These are phyloP conservation scores for Andricus curvator DNA, from an alignment of 2,888 invertebrate genomes.

Conservation along the genomic window DNA sequence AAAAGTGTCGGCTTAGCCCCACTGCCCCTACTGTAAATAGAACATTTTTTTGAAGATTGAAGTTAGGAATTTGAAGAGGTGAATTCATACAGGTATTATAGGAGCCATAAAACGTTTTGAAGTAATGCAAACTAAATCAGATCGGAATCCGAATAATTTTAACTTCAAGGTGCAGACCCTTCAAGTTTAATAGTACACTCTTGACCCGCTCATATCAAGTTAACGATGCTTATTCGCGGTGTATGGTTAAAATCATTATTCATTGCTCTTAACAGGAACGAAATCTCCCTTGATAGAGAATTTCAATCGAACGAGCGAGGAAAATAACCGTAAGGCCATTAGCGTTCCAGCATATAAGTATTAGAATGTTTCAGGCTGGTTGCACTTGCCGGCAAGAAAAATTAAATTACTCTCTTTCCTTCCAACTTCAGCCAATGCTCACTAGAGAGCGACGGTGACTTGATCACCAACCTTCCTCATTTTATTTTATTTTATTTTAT, in stretches of 20 bases:
- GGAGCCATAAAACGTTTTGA: conserved; percentile 29
- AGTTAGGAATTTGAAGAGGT: not conserved
- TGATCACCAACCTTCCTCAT: conserved; percentile 26
- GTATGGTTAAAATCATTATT: conserved; percentile 42
- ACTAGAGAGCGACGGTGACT: conserved; percentile 30
- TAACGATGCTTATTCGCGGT: conserved; percentile 38
- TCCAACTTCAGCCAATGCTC: not conserved
- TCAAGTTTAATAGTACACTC: conserved; percentile 39
- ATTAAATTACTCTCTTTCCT: conserved; percentile 34
- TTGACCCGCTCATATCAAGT: conserved; percentile 37
- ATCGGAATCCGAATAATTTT: conserved; percentile 39
- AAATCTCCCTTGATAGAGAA: conserved; percentile 38
- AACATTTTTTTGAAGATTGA: not conserved
- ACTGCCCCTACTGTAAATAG: too few relatives aligned
- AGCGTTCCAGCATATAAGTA: conserved; percentile 33
- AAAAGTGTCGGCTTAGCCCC: too few relatives aligned
- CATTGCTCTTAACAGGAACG: conserved; percentile 40
- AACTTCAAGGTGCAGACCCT: conserved; percentile 39
- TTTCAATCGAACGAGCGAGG: conserved; percentile 34
- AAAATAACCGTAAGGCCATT: conserved; percentile 38
- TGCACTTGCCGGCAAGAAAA: conserved; percentile 38
- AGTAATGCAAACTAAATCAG: conserved; percentile 33
- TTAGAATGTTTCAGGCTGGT: conserved; percentile 32
- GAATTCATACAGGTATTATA: conserved; percentile 2
- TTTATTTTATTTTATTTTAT: not conserved